Conservation (phyloP, 2,797 vertebrate genomes). For the Discoglossus pictus region DNA sequence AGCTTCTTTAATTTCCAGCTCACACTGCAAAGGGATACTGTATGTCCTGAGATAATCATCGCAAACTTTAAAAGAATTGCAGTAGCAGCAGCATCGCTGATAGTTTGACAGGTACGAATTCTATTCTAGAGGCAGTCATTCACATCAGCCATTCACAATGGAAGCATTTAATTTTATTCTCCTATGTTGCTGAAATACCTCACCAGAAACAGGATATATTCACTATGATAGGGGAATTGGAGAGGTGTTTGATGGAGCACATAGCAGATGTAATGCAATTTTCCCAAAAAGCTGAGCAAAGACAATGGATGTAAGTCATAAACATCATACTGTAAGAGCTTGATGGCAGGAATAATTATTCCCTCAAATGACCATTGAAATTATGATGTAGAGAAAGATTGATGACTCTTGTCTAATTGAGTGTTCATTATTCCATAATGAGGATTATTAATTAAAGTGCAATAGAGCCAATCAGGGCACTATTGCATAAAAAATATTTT, state of each 20-base stretch:
- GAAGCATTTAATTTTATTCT: conserved; percentile 35
- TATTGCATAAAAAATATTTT: too few relatives aligned
- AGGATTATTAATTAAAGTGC: not conserved
- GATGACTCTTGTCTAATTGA: conserved; percentile 34
- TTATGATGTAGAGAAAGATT: conserved; percentile 41
- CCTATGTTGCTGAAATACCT: conserved; percentile 23
- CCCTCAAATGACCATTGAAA: conserved; percentile 30
- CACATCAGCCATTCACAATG: conserved; percentile 3
- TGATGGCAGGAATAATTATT: conserved; percentile 37
- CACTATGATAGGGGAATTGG: conserved; percentile 41
- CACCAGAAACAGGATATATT: conserved; percentile 33
- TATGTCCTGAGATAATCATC: too few relatives aligned
- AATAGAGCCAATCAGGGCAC: too few relatives aligned
- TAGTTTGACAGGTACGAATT: conserved; percentile 26
- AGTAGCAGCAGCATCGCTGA: not conserved
- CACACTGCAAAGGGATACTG: too few relatives aligned
- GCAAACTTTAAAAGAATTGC: too few relatives aligned
- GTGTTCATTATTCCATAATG: not conserved
- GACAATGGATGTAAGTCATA: conserved; percentile 33
- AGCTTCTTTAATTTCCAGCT: too few relatives aligned
- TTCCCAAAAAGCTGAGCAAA: conserved; percentile 24
- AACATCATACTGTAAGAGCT: conserved; percentile 16
- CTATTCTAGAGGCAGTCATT: conserved; percentile 19
- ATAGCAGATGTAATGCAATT: conserved; percentile 31
- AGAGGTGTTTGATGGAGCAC: conserved; percentile 32